Percentiles rank a stretch among this genome's conserved stretches.
These are phyloP conservation scores for Cyclura pinguis DNA, from an alignment of 2,797 vertebrate genomes.

Conservation along the genomic window DNA sequence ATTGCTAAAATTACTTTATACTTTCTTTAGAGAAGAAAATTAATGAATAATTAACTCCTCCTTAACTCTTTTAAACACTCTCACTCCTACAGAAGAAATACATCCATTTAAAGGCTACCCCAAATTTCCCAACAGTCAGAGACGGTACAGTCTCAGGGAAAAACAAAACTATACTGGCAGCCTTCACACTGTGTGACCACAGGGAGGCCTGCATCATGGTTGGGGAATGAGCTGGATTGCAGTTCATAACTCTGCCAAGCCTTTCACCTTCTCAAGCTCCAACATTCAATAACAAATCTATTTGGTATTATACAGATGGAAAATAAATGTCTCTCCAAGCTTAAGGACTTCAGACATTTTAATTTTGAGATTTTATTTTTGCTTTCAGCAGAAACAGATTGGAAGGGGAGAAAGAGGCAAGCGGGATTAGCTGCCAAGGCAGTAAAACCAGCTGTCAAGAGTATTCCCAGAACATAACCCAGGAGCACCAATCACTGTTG, in stretches of 20 bases:
- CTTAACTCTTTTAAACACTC: neutral
- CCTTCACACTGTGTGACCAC: neutral
- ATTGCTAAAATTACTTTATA: no score
- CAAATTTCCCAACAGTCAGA: neutral
- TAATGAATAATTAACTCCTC: no score
- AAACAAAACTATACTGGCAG: neutral
- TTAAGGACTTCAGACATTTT: slow-evolving; percentile 12
- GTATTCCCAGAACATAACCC: slow-evolving; percentile 28
- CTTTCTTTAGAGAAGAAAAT: no score
- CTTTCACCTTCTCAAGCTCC: slow-evolving; percentile 10
- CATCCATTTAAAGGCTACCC: neutral
- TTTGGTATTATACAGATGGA: slow-evolving; percentile 37
- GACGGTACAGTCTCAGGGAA: neutral
- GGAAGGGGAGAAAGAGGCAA: slow-evolving; percentile 9
- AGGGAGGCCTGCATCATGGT: neutral
- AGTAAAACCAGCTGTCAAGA: slow-evolving; percentile 48
- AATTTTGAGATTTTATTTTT: slow-evolving; percentile 23
- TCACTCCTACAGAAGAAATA: neutral
- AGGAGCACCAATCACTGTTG: neutral
- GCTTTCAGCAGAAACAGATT: slow-evolving; percentile 15
- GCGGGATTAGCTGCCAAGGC: slow-evolving; percentile 39
- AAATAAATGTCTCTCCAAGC: slow-evolving; percentile 51
- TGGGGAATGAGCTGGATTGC: neutral
- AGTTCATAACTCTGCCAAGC: slow-evolving; percentile 1
- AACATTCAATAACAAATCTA: slow-evolving; percentile 44